phyloP scores from a whole-genome alignment of 2,797 vertebrate species.

The Spheniscus humboldti region DNA sequence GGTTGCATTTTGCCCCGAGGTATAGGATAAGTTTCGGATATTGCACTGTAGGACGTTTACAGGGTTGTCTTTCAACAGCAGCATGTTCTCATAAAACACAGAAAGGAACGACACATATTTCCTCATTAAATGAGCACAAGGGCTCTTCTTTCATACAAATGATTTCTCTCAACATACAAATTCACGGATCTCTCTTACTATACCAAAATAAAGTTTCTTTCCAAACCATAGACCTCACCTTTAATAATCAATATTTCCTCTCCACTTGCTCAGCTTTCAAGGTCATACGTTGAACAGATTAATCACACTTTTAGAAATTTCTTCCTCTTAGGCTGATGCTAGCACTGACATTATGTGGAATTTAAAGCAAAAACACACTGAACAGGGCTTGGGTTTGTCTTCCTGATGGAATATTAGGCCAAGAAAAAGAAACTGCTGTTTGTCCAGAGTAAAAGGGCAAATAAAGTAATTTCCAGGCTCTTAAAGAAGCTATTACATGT shows the following conservation, averaged over 20 bases:
- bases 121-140: not conserved
- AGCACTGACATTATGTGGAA: slow-evolving; percentile 8
- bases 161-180: not conserved
- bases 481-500: slow-evolving; percentile 39
- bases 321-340: slow-evolving; percentile 7
- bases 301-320: slow-evolving; percentile 33
- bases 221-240: slow-evolving; percentile 39
- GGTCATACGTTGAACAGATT: slow-evolving; percentile 23
- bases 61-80: slow-evolving; percentile 37
- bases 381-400: slow-evolving; percentile 41
- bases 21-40: not conserved
- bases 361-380: slow-evolving; percentile 8
- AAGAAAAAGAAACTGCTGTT: slow-evolving; percentile 58
- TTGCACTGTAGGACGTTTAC: not conserved
- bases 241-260: slow-evolving; percentile 55
- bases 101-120: not conserved
- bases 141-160: slow-evolving; percentile 38
- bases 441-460: slow-evolving; percentile 53
- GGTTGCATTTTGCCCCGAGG: not conserved
- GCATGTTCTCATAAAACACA: not conserved
- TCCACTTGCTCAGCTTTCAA: slow-evolving; percentile 47
- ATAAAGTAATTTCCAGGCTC: slow-evolving; percentile 48
- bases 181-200: slow-evolving; percentile 5
- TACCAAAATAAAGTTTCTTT: slow-evolving; percentile 5
- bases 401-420: not conserved